A percentile compares a stretch with the other conserved stretches of the same genome.
These are phyloP conservation scores for Dermatophagoides farinae DNA, from an alignment of 1,140 invertebrate genomes.

Conservation along the genomic window DNA sequence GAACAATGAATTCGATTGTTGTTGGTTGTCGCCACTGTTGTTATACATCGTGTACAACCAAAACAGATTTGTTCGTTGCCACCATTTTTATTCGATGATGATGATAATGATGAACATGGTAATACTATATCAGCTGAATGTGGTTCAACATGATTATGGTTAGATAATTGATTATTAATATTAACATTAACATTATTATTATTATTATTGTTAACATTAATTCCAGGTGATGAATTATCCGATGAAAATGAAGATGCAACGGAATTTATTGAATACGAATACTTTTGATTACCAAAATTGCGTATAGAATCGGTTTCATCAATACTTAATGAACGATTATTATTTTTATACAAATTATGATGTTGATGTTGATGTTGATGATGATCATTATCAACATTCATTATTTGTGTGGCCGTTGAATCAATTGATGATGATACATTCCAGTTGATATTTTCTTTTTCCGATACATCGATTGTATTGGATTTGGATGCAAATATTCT, in stretches of 20 bases:
- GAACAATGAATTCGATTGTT: no score
- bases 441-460: no score
- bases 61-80: background rate
- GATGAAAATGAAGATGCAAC: constrained; percentile 3
- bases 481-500: no score
- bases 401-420: no score
- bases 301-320: background rate
- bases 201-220: background rate
- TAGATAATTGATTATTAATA: background rate
- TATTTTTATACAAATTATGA: background rate
- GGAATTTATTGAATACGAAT: background rate
- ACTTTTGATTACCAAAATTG: background rate
- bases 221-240: background rate
- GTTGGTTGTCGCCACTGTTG: background rate
- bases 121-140: no score
- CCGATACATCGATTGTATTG: no score
- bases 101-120: no score
- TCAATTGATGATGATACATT: no score
- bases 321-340: background rate
- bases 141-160: no score
- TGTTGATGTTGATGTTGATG: no score
- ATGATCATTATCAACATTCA: no score
- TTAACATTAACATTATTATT: background rate
- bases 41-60: background rate
- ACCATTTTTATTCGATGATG: no score